Percentiles rank a stretch among this genome's conserved stretches.
Evolutionary conservation across 2,113 vertebrate genomes (phyloP).

Genomic region (Pungitius pungitius): DNA sequence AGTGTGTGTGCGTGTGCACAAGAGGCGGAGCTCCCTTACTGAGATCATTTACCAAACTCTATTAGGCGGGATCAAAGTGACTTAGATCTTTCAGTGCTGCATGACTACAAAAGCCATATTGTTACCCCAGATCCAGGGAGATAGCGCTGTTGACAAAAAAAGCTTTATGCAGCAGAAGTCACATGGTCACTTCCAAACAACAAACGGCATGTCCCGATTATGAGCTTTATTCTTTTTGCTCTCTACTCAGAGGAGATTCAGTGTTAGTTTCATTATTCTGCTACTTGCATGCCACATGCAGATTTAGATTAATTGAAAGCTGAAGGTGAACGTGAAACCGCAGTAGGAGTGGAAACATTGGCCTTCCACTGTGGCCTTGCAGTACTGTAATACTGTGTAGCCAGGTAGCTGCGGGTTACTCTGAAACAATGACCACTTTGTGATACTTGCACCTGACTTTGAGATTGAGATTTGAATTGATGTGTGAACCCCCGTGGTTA

Average conservation of each 20-base stretch:
- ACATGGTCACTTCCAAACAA: slow-evolving; percentile 75
- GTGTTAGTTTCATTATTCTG: slow-evolving; percentile 34
- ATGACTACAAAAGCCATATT: slow-evolving; percentile 82
- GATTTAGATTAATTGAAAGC: slow-evolving; percentile 27
- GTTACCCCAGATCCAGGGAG: slow-evolving; percentile 73
- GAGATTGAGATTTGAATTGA: background rate
- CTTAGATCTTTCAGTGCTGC: slow-evolving; percentile 76
- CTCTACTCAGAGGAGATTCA: slow-evolving; percentile 45
- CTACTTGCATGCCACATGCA: background rate
- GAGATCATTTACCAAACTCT: slow-evolving; percentile 84
- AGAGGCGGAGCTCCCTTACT: slow-evolving; percentile 65
- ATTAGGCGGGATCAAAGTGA: slow-evolving; percentile 83
- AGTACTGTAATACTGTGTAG: background rate
- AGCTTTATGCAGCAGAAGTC: slow-evolving; percentile 75
- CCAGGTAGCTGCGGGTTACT: slow-evolving; percentile 14
- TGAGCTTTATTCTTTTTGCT: slow-evolving; percentile 51
- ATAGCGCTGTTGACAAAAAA: slow-evolving; percentile 75
- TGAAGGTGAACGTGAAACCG: background rate
- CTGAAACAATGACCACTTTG: background rate
- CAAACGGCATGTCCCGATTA: slow-evolving; percentile 56
- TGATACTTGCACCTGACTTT: background rate
- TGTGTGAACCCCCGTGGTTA: background rate
- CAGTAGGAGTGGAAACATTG: background rate
- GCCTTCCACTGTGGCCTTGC: slow-evolving; percentile 5
- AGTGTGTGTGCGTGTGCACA: slow-evolving; percentile 17